These are phyloP conservation scores for Psix sp. DNA, from an alignment of 1,140 invertebrate genomes.

Conservation along the genomic window DNA sequence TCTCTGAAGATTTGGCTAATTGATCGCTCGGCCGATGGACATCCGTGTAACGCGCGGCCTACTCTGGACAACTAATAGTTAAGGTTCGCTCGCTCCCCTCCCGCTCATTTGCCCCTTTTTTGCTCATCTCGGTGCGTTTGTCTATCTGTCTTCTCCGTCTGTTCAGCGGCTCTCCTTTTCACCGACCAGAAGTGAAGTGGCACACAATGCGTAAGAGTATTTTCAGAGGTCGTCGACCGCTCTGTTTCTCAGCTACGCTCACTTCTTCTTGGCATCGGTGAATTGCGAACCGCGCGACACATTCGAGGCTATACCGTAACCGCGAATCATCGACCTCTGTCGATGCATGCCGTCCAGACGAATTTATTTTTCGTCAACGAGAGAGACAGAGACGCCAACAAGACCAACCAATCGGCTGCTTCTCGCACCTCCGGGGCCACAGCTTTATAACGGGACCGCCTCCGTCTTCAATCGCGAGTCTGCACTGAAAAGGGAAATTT, in stretches of 20 bases:
- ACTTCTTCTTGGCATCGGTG: slow-evolving; percentile 36
- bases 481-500: too few relatives aligned
- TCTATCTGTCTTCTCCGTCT: slow-evolving; percentile 10
- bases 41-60: slow-evolving; percentile 47
- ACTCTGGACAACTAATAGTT: slow-evolving; percentile 47
- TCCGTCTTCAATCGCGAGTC: too few relatives aligned
- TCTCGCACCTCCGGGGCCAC: too few relatives aligned
- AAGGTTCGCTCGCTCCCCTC: slow-evolving; percentile 33
- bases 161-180: slow-evolving; percentile 31
- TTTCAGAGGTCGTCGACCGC: slow-evolving; percentile 70
- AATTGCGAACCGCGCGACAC: slow-evolving; percentile 53
- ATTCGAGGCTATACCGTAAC: slow-evolving; percentile 46
- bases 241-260: slow-evolving; percentile 67
- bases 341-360: slow-evolving; percentile 19
- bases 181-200: slow-evolving; percentile 69
- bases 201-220: slow-evolving; percentile 76
- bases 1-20: slow-evolving; percentile 51
- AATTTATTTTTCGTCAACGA: slow-evolving; percentile 51
- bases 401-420: too few relatives aligned
- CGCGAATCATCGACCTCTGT: slow-evolving; percentile 47
- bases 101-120: slow-evolving; percentile 19
- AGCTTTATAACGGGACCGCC: too few relatives aligned
- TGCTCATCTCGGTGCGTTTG: slow-evolving; percentile 23
- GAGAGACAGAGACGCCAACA: too few relatives aligned
- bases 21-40: slow-evolving; percentile 35